Percentiles rank a stretch among this genome's conserved stretches.
phyloP scores from a whole-genome alignment of 2,113 vertebrate species.

The Phalacrocorax pelagicus region DNA sequence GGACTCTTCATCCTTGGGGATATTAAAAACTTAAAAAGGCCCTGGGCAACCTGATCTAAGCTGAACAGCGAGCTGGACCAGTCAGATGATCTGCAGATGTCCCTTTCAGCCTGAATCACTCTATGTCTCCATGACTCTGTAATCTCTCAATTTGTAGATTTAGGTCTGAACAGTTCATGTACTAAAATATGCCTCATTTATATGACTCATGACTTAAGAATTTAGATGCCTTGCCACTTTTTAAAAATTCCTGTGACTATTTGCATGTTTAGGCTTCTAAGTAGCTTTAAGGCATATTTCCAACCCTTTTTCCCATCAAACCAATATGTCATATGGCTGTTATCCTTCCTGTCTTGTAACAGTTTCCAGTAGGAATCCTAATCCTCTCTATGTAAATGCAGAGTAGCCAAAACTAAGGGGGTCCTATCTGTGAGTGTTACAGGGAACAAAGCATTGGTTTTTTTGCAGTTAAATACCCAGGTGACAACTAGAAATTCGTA shows the following conservation, averaged over 20 bases:
- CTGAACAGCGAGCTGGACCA: background rate
- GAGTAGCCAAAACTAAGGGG: background rate
- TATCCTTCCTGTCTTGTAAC: background rate
- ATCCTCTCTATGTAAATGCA: background rate
- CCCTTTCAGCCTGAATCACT: background rate
- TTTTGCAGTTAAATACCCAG: background rate
- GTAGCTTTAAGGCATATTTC: background rate
- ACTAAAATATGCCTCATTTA: background rate
- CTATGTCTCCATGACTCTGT: background rate
- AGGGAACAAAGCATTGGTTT: rapidly evolving
- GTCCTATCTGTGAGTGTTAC: background rate
- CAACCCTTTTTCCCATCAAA: background rate
- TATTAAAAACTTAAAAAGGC: background rate
- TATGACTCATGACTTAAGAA: background rate
- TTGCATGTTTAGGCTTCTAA: background rate
- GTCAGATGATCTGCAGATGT: background rate
- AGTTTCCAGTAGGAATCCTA: background rate
- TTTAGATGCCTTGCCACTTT: background rate
- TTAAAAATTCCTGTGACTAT: background rate
- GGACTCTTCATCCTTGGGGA: background rate
- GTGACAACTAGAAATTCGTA: background rate
- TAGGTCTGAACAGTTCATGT: background rate
- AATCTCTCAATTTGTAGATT: background rate
- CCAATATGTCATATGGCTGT: background rate
- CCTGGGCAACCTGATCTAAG: background rate